A percentile compares a stretch with the other conserved stretches of the same genome.
These are phyloP conservation scores for Pavo muticus DNA, from an alignment of 2,113 vertebrate genomes.

Conservation along the genomic window DNA sequence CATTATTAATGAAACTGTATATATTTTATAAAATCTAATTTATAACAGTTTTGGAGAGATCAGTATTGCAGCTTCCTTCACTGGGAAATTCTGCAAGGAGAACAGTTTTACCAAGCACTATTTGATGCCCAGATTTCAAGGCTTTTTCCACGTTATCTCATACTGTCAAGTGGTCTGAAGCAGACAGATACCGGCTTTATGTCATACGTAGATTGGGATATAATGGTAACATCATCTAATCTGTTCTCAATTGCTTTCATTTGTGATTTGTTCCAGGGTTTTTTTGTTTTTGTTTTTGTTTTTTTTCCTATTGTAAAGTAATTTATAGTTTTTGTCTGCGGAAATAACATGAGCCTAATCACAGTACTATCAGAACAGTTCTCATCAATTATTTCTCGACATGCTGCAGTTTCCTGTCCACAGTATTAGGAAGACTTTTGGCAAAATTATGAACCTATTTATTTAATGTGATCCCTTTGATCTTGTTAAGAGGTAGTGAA, in stretches of 20 bases:
- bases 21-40: neutral
- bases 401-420: neutral
- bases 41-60: neutral
- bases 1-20: neutral
- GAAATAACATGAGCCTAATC: neutral
- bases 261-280: neutral
- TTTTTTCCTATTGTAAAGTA: neutral
- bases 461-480: neutral
- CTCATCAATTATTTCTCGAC: neutral
- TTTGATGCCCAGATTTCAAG: neutral
- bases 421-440: neutral
- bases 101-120: neutral
- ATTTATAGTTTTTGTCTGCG: neutral
- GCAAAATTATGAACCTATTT: neutral
- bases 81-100: neutral
- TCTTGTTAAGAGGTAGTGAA: conserved; percentile 4
- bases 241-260: neutral
- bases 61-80: neutral
- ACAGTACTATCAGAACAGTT: neutral
- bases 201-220: neutral
- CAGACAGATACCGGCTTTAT: neutral
- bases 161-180: neutral
- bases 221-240: neutral
- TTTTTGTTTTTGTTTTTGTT: no score
- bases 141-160: neutral